Conservation (phyloP, 2,888 invertebrate species). For the Nomada flava region DNA sequence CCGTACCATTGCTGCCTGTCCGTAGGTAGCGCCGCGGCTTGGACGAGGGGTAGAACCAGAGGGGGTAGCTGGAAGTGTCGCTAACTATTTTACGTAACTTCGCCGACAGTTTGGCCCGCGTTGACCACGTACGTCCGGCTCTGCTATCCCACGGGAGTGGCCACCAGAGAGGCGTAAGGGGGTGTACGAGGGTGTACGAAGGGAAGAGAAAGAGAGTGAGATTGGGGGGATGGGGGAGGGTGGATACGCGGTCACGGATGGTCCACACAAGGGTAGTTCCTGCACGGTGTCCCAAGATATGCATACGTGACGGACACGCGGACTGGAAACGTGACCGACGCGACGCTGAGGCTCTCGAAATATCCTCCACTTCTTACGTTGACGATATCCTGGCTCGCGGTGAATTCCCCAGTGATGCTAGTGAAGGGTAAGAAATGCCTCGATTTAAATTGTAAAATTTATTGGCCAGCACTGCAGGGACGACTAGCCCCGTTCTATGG, state of each 20-base stretch:
- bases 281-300: constrained; percentile 83
- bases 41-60: constrained; percentile 52
- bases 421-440: constrained; percentile 60
- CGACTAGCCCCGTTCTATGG: background rate
- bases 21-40: constrained; percentile 51
- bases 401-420: constrained; percentile 55
- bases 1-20: constrained; percentile 66
- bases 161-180: constrained; percentile 63
- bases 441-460: constrained; percentile 72
- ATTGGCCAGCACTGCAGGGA: constrained; percentile 38
- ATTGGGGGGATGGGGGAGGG: constrained; percentile 31
- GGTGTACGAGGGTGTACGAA: constrained; percentile 43
- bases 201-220: constrained; percentile 56
- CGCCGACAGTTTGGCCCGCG: constrained; percentile 84
- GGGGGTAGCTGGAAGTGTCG: constrained; percentile 81
- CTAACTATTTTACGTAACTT: constrained; percentile 85
- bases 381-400: constrained; percentile 48
- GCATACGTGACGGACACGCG: constrained; percentile 83
- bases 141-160: constrained; percentile 79
- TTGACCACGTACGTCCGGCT: constrained; percentile 84
- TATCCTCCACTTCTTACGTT: constrained; percentile 49
- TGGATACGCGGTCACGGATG: constrained; percentile 64
- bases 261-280: constrained; percentile 74
- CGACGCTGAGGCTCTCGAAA: constrained; percentile 59
- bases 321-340: constrained; percentile 67